Base-by-base conservation (phyloP, 2,113 vertebrate genomes). In the Scopus umbretta region DNA sequence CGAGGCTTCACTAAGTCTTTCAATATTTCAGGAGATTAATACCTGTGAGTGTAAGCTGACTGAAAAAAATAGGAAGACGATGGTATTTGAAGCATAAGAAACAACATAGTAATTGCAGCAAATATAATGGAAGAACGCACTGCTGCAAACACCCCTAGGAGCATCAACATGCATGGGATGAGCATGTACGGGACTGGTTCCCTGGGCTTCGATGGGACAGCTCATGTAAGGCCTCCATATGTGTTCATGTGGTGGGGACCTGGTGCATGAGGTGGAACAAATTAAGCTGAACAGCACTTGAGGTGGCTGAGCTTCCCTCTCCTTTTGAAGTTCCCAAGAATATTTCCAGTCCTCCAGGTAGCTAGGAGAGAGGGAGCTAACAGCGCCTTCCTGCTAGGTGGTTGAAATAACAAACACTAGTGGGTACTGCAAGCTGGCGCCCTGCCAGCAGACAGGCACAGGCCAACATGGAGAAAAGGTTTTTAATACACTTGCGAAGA, bases 401-500 rank as follows among this genome's bases (percentile, higher is more conserved):
- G 74, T 86, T 95, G 93, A 66, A 97, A 96, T 90, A 93, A 94
- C 90, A 97, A 93, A 94, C 84, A 95, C 76, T 65, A 96, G 97
- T 92, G 96, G 98, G 97, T 96, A 97, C 96, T 73, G 94, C 30
- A 22, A 42, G 78, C 90, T 98, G 97, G 97, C 79, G 0, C 36
- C 49, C 4, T 1, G 93, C 98, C 97, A 98, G 94, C 93, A 97
- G 97, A 87, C 95, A 97, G 96, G 88, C 91, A 92, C 95, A 96
- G 92, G 95, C 94, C 95, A 86, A 40, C 88, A 73, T 32, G 50
- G 83, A 95, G 83, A 92, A 97, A 95, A 97, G 95, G 95, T 68
- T 97, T 96, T 98, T 98, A 97, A 97, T 96, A 72, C 90, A 75
- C 80, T 96, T n/a, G 3, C 96, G 97, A 94, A 97, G 97, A 97